These are phyloP conservation scores for Alitta virens DNA, from an alignment of 2,888 invertebrate genomes.

Conservation along the genomic window DNA sequence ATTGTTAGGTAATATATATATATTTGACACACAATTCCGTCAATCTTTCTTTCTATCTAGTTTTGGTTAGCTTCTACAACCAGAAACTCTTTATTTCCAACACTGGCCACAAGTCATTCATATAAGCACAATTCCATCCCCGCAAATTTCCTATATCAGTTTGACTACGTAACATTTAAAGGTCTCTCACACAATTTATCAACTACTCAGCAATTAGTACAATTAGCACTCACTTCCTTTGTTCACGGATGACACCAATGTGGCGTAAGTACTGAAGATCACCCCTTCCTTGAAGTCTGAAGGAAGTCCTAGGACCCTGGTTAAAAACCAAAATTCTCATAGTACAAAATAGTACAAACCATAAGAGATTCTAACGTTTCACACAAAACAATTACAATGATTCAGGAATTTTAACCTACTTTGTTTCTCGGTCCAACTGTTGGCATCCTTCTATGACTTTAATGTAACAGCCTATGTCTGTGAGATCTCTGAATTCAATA, in stretches of 20 bases:
- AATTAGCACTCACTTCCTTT: conserved; percentile 35
- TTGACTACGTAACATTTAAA: too few relatives aligned
- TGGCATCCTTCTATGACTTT: conserved; percentile 54
- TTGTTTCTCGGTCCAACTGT: conserved; percentile 52
- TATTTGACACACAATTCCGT: too few relatives aligned
- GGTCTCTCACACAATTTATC: too few relatives aligned
- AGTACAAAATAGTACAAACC: background rate
- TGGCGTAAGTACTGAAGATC: conserved; percentile 54
- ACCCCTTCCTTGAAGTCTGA: conserved; percentile 52
- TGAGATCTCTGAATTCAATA: conserved; percentile 40
- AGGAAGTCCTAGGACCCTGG: conserved; percentile 48
- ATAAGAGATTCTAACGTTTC: background rate
- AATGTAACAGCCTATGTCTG: conserved; percentile 50
- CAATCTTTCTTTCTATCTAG: too few relatives aligned
- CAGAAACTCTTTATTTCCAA: too few relatives aligned
- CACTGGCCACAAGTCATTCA: too few relatives aligned
- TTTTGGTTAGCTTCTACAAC: too few relatives aligned
- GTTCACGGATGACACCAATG: conserved; percentile 51
- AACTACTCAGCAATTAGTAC: too few relatives aligned
- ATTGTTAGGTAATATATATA: too few relatives aligned
- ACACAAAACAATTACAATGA: background rate
- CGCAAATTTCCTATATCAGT: too few relatives aligned
- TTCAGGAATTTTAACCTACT: conserved; percentile 28
- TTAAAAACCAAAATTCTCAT: background rate
- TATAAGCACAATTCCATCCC: too few relatives aligned